A percentile compares a stretch with the other conserved stretches of the same genome.
These are phyloP conservation scores for Labia minor DNA, from an alignment of 2,888 invertebrate genomes.

Conservation along the genomic window DNA sequence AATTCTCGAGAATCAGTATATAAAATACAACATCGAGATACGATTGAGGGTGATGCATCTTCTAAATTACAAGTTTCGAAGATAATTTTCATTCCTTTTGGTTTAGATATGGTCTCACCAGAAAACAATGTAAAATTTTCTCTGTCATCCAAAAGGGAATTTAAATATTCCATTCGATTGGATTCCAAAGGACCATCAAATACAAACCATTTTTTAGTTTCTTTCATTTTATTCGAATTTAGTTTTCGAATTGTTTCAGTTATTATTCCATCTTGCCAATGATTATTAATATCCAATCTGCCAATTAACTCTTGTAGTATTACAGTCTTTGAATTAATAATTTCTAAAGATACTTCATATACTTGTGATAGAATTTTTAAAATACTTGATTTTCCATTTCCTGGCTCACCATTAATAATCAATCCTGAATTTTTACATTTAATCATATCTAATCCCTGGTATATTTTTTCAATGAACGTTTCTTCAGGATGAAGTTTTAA, in stretches of 20 bases:
- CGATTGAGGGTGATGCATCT: slow-evolving; percentile 70
- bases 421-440: neutral
- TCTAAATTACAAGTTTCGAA: neutral
- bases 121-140: slow-evolving; percentile 78
- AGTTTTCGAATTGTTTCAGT: neutral
- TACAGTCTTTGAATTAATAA: neutral
- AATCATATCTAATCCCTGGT: neutral
- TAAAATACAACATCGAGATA: slow-evolving; percentile 85
- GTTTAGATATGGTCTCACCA: slow-evolving; percentile 63
- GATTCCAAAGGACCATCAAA: slow-evolving; percentile 87
- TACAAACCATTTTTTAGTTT: slow-evolving; percentile 88
- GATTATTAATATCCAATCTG: neutral
- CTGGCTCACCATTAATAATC: neutral
- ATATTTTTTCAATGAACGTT: neutral
- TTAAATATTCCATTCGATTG: slow-evolving; percentile 85
- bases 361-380: neutral
- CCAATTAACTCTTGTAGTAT: neutral
- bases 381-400: neutral
- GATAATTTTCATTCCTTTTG: neutral
- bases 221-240: too few species aligned
- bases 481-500: neutral
- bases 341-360: neutral
- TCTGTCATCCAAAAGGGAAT: slow-evolving; percentile 78
- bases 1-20: slow-evolving; percentile 76
- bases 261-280: neutral